These are phyloP conservation scores for Drymonia ruficornis DNA, from an alignment of 2,888 invertebrate species.

Conservation along the genomic window DNA sequence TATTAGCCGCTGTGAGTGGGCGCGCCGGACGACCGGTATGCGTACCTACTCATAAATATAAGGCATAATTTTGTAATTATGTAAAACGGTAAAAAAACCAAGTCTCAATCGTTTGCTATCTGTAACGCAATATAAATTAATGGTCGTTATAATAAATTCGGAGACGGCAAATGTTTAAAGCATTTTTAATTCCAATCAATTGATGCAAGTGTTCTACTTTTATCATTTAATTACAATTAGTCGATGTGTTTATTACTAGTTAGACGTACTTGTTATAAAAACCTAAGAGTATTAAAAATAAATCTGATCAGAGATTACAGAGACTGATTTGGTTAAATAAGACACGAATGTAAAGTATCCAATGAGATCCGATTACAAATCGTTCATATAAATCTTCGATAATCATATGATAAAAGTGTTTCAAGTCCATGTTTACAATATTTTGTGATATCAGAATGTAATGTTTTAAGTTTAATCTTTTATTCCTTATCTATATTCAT, in stretches of 20 bases:
- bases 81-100: constrained; percentile 78
- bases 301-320: not conserved
- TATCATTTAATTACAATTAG: constrained; percentile 64
- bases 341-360: constrained; percentile 17
- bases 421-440: constrained; percentile 12
- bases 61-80: constrained; percentile 81
- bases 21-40: constrained; percentile 47
- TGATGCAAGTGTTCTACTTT: constrained; percentile 70
- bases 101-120: constrained; percentile 74
- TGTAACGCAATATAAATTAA: constrained; percentile 80
- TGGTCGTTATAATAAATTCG: constrained; percentile 71
- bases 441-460: constrained; percentile 11
- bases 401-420: constrained; percentile 16
- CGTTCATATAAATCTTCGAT: constrained; percentile 15
- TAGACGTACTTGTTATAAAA: constrained; percentile 24
- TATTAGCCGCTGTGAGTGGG: constrained; percentile 66
- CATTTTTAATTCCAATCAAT: constrained; percentile 64
- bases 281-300: not conserved
- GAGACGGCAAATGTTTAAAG: constrained; percentile 71
- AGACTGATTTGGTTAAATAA: constrained; percentile 28
- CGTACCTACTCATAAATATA: constrained; percentile 65
- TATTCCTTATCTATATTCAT: constrained; percentile 17
- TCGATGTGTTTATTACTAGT: constrained; percentile 43
- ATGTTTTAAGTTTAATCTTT: constrained; percentile 8
- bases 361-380: constrained; percentile 22